Percentiles rank a stretch among this genome's conserved stretches.
Evolutionary conservation across 2,797 vertebrate species (phyloP).

Genomic region (Sebastolobus altivelis): DNA sequence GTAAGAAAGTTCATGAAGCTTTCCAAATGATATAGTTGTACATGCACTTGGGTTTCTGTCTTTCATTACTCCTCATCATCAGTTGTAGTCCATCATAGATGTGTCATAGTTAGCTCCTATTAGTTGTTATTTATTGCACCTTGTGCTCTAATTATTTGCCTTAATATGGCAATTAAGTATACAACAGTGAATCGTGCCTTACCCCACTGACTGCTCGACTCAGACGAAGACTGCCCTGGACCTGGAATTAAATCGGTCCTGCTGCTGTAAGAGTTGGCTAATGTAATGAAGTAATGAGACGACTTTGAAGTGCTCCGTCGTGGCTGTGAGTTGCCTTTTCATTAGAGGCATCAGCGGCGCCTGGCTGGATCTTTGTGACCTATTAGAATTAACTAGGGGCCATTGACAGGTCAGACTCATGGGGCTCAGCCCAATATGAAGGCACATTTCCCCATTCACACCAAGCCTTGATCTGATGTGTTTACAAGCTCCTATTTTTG

Average conservation of each 20-base stretch:
- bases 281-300: constrained; percentile 71
- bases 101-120: constrained; percentile 70
- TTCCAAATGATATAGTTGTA: not conserved
- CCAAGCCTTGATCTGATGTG: constrained; percentile 49
- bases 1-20: not conserved
- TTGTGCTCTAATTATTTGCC: constrained; percentile 60
- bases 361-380: constrained; percentile 81
- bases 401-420: constrained; percentile 77
- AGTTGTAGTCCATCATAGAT: constrained; percentile 87
- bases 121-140: constrained; percentile 69
- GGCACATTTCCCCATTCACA: constrained; percentile 54
- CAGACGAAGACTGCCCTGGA: constrained; percentile 32
- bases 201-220: constrained; percentile 34
- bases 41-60: not conserved
- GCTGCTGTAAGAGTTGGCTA: constrained; percentile 61
- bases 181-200: constrained; percentile 53
- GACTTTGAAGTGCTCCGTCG: constrained; percentile 82
- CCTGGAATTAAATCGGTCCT: constrained; percentile 67
- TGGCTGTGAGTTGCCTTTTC: constrained; percentile 79
- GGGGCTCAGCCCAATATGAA: constrained; percentile 59
- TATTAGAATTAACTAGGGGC: constrained; percentile 85
- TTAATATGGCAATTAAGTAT: constrained; percentile 64
- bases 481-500: constrained; percentile 42
- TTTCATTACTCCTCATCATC: constrained; percentile 13
- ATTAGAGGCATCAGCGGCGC: constrained; percentile 83